Base-by-base conservation (phyloP, 2,113 vertebrate species). In the Peromyscus maniculatus region DNA sequence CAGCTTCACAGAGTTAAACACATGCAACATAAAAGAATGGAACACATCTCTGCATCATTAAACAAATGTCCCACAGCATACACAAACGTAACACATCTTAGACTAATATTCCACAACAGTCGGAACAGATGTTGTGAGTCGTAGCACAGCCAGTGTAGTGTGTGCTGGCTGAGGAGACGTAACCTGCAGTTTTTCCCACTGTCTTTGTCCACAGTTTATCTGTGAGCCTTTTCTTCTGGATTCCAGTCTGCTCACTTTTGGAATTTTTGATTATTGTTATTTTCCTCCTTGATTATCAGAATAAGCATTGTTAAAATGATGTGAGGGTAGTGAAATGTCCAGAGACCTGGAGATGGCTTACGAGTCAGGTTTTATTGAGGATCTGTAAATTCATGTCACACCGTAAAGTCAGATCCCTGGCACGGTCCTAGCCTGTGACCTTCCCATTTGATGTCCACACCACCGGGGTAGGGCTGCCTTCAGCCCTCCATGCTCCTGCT, bases 311-410 rank as follows among this genome's bases (percentile, higher is more conserved):
- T 62, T 83, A 39, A 39, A 55, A 83, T n/a, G 55, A 62, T 83
- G 55, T 62, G 36, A 83, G 36, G 78, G 22, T 26, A 59, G 3
- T 59, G 21, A 62, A 83, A 16, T 39, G 36, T 62, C 36, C 36
- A 59, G 80, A 39, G 80, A 62, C 80, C 12, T 62, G 36, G 36
- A 39, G 55, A 62, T 83, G 55, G 8, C 77, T 93, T 17, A 79
- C 75, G 66, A 93, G 16, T 92, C 74, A 87, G 19, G 91, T 92
- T 96, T 93, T 95, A 93, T 69, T 87, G 88, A 24, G 28, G 10
- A 7, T 90, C 89, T 17, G 19, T 92, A 94, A 80, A 80, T 80
- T 24, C 57, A 36, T 79, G 57, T 89, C 22, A 10, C 77, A 59
- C 36, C 91, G 83, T 96, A 46, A 66, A 84, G 52, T 74, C 57